Conservation (phyloP, 2,797 vertebrate genomes). For the Lithobates pipiens region DNA sequence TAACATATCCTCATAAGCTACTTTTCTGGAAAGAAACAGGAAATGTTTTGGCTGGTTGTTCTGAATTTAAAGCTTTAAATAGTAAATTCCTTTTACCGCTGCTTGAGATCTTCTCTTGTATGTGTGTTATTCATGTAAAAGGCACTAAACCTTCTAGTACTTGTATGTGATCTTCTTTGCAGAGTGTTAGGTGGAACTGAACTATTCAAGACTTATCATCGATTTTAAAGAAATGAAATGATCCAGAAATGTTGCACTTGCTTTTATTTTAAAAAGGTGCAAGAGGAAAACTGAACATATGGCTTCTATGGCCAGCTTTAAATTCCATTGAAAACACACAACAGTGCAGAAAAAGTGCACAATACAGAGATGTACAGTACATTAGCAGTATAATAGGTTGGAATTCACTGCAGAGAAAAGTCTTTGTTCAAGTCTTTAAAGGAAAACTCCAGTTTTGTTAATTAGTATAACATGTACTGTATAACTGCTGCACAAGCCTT, state of each 20-base stretch:
- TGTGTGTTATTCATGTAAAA: no score
- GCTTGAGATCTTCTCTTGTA: no score
- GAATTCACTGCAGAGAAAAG: not conserved
- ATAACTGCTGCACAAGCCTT: no score
- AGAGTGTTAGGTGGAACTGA: not conserved
- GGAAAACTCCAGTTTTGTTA: no score
- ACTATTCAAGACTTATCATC: not conserved
- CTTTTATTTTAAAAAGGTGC: slow-evolving; percentile 33
- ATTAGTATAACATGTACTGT: no score
- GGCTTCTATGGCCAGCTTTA: not conserved
- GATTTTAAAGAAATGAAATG: not conserved
- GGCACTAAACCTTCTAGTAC: not conserved
- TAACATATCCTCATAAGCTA: no score
- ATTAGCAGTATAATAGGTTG: not conserved
- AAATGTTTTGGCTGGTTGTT: no score
- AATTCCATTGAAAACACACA: not conserved
- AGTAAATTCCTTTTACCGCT: no score
- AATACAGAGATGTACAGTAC: not conserved
- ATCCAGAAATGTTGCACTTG: slow-evolving; percentile 1
- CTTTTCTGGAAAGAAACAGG: no score
- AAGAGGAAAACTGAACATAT: slow-evolving; percentile 24
- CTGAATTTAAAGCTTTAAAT: no score
- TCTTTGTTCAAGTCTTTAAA: slow-evolving; percentile 4
- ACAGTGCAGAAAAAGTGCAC: slow-evolving; percentile 6
- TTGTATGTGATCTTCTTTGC: not conserved